A percentile compares a stretch with the other conserved stretches of the same genome.
These are phyloP conservation scores for Microplitis deprimator DNA, from an alignment of 2,888 invertebrate species.

Conservation along the genomic window DNA sequence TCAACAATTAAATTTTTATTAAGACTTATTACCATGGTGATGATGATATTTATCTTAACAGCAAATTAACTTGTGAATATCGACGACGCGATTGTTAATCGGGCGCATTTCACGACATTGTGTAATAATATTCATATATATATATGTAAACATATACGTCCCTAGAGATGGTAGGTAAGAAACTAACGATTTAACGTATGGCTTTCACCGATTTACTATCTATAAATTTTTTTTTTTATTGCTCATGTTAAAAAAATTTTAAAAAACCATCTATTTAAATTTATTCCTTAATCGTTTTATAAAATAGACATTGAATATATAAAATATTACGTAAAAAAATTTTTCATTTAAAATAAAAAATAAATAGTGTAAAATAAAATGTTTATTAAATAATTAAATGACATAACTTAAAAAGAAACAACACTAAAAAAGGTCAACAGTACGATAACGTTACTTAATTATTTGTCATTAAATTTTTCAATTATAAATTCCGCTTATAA, in stretches of 20 bases:
- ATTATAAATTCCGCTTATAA: neutral
- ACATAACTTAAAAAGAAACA: neutral
- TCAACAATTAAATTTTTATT: constrained; percentile 6
- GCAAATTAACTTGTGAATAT: constrained; percentile 5
- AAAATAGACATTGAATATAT: too few relatives aligned
- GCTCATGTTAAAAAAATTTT: too few relatives aligned
- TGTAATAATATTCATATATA: constrained; percentile 10
- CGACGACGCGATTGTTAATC: constrained; percentile 10
- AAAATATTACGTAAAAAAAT: too few relatives aligned
- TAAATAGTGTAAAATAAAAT: neutral
- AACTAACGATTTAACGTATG: constrained; percentile 31
- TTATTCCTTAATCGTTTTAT: too few relatives aligned
- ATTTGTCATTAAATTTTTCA: neutral
- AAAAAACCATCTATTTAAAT: too few relatives aligned
- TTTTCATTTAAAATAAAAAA: too few relatives aligned
- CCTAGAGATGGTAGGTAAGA: constrained; percentile 13
- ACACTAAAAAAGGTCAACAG: neutral
- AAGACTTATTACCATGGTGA: neutral
- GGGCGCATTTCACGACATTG: constrained; percentile 23
- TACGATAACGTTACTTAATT: neutral
- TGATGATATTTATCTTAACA: neutral
- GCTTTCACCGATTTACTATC: constrained; percentile 31
- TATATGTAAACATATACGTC: neutral
- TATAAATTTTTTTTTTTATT: too few relatives aligned
- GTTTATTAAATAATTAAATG: neutral